A percentile compares a stretch with the other conserved stretches of the same genome.
Evolutionary conservation across 2,888 invertebrate species (phyloP).

Genomic region (Meteorus cinctellus): DNA sequence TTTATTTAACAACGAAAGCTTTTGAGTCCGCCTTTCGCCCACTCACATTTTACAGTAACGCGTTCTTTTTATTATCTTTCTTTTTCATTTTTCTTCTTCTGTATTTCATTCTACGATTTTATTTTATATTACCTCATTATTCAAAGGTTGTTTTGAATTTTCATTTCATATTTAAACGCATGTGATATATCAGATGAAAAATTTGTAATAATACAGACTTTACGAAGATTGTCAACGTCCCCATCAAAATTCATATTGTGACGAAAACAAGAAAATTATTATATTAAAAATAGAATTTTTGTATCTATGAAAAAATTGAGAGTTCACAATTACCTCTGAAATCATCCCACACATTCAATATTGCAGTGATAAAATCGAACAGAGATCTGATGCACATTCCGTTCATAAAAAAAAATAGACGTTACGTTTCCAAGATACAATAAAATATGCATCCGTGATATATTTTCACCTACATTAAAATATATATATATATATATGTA

Average conservation of each 20-base stretch:
- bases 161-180: neutral
- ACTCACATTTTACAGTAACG: neutral
- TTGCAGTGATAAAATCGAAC: no score
- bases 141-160: neutral
- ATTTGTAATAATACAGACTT: neutral
- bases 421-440: no score
- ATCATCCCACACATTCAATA: no score
- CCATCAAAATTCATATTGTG: no score
- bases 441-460: no score
- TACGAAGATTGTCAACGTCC: neutral
- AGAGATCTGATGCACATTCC: no score
- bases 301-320: no score
- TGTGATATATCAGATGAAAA: neutral
- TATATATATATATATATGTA: neutral
- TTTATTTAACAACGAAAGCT: constrained; percentile 51
- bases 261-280: no score
- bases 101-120: neutral
- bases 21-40: constrained; percentile 9
- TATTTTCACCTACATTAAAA: no score
- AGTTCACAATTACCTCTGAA: no score
- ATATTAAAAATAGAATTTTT: no score
- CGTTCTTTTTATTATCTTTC: constrained; percentile 3
- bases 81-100: neutral
- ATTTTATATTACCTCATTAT: constrained; percentile 16
- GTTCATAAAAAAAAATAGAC: no score